Percentiles rank a stretch among this genome's conserved stretches.
Evolutionary conservation across 1,140 invertebrate genomes (phyloP).

Genomic region (roundworm (Caenorhabditis elegans)): DNA sequence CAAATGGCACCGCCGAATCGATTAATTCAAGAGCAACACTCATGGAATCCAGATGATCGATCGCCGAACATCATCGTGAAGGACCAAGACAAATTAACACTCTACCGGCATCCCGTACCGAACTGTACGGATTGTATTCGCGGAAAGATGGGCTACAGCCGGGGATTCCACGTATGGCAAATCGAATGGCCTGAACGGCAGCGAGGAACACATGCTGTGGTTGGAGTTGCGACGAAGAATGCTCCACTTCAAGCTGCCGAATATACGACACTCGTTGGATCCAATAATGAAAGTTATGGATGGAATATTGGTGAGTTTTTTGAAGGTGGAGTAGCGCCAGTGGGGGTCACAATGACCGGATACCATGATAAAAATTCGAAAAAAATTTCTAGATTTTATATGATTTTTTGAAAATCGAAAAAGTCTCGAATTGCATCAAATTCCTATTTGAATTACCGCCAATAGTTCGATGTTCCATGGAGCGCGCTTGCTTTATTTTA

Average conservation of each 20-base stretch:
- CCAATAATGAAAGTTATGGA: slow-evolving; percentile 94
- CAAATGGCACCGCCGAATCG: slow-evolving; percentile 28
- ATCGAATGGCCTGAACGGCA: slow-evolving; percentile 93
- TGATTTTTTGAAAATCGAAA: no score
- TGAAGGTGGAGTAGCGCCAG: no score
- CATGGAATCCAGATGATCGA: slow-evolving; percentile 93
- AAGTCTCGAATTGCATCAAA: no score
- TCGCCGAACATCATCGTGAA: slow-evolving; percentile 99
- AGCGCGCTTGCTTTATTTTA: no score
- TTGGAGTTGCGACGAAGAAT: slow-evolving; percentile 84
- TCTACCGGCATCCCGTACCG: slow-evolving; percentile 96
- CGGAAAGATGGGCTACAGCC: slow-evolving; percentile 87
- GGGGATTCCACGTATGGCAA: slow-evolving; percentile 96
- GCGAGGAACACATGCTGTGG: slow-evolving; percentile 94
- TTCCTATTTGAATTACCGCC: no score
- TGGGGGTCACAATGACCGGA: no score
- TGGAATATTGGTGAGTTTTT: slow-evolving; percentile 78
- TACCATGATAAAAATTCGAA: no score
- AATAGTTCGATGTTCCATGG: no score
- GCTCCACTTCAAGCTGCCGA: slow-evolving; percentile 71
- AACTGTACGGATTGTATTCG: slow-evolving; percentile 98
- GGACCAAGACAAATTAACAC: slow-evolving; percentile 93
- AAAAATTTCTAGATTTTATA: no score
- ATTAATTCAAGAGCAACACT: slow-evolving; percentile 54
- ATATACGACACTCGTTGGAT: slow-evolving; percentile 75